A percentile compares a stretch with the other conserved stretches of the same genome.
phyloP scores from a whole-genome alignment of 2,888 invertebrate species.

The Folsomia candida region DNA sequence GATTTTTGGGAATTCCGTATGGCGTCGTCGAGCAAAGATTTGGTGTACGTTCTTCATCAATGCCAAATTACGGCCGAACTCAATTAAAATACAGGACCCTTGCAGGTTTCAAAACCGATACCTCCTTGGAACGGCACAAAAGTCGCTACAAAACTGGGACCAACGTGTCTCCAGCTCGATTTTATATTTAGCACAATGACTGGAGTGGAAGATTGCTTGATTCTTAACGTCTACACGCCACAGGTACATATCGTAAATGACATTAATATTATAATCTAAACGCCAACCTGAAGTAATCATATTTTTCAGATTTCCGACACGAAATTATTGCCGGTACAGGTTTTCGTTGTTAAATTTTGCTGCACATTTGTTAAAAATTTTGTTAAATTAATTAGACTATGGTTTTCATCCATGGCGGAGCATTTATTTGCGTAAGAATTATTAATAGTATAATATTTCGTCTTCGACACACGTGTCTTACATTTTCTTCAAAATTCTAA shows the following conservation, averaged over 20 bases:
- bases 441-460: too few species aligned
- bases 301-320: not conserved
- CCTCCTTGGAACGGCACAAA: not conserved
- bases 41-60: not conserved
- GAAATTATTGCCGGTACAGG: not conserved
- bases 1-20: not conserved
- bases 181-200: not conserved
- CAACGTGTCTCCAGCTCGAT: slow-evolving; percentile 3
- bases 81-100: too few species aligned
- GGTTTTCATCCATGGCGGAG: not conserved
- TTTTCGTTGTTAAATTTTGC: too few species aligned
- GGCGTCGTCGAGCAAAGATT: not conserved
- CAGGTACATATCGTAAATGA: not conserved
- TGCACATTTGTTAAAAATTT: too few species aligned
- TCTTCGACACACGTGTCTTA: too few species aligned
- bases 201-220: not conserved
- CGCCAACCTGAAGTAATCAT: too few species aligned
- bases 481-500: too few species aligned
- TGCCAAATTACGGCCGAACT: too few species aligned
- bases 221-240: slow-evolving; percentile 9
- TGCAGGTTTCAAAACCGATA: not conserved
- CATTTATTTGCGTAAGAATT: not conserved
- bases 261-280: too few species aligned
- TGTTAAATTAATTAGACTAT: too few species aligned
- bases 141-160: not conserved